Evolutionary conservation across 2,113 vertebrate genomes (phyloP).

Genomic region (Anguilla japonica): DNA sequence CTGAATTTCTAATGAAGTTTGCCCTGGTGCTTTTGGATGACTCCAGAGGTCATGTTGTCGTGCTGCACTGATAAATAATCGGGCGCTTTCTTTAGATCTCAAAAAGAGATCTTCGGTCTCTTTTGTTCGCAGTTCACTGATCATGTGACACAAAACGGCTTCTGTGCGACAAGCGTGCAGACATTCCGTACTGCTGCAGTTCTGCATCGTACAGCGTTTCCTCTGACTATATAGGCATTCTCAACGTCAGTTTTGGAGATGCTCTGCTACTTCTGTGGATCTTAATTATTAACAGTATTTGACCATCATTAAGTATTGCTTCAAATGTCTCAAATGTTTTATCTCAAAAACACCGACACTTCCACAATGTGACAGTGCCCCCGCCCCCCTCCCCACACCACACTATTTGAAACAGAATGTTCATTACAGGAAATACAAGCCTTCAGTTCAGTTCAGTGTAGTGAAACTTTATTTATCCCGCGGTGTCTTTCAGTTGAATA

Average conservation of each 20-base stretch:
- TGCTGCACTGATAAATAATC: neutral
- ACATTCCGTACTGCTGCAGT: neutral
- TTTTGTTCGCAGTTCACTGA: neutral
- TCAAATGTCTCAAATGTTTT: neutral
- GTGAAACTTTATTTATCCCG: too few relatives aligned
- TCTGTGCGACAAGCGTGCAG: neutral
- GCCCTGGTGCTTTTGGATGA: neutral
- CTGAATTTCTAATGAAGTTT: neutral
- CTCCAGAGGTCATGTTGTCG: neutral
- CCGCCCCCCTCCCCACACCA: neutral
- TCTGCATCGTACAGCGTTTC: neutral
- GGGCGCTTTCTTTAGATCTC: neutral
- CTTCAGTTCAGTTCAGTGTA: too few relatives aligned
- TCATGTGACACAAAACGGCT: constrained; percentile 1
- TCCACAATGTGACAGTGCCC: neutral
- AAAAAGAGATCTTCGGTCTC: neutral
- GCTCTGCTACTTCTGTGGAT: neutral
- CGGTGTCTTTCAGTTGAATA: too few relatives aligned
- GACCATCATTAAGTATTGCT: neutral
- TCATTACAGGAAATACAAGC: too few relatives aligned
- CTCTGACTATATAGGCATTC: neutral
- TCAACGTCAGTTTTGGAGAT: neutral
- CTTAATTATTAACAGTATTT: constrained; percentile 15
- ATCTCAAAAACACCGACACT: too few relatives aligned
- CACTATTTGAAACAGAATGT: too few relatives aligned